Conservation (phyloP, 2,797 vertebrate genomes). For the Cetoscarus ocellatus region DNA sequence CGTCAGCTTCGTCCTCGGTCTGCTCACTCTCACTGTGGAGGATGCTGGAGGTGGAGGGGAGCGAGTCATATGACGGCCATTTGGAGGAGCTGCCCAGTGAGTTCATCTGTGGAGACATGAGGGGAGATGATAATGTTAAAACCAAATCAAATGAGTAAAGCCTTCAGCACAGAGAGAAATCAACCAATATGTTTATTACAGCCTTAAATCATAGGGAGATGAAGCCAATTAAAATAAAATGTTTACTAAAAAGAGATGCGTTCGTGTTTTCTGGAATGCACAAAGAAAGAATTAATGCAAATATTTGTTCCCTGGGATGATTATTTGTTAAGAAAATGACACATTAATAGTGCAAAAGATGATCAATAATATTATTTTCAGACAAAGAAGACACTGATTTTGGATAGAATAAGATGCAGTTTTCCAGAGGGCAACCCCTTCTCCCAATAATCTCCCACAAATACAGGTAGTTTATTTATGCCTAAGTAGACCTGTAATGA, state of each 20-base stretch:
- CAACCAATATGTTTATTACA: not conserved
- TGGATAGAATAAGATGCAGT: too few relatives aligned
- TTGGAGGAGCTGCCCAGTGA: constrained; percentile 74
- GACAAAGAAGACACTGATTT: not conserved
- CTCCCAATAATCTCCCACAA: too few relatives aligned
- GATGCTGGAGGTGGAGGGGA: constrained; percentile 71
- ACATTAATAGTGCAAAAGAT: not conserved
- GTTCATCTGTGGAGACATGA: constrained; percentile 74
- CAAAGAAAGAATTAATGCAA: not conserved
- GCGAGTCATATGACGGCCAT: constrained; percentile 77
- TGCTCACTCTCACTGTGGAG: constrained; percentile 79
- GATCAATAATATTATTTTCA: not conserved
- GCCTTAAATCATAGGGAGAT: not conserved
- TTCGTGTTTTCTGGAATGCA: not conserved
- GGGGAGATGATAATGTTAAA: not conserved
- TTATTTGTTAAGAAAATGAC: not conserved
- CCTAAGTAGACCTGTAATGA: too few relatives aligned
- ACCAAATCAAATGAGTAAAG: not conserved
- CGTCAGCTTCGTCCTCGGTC: constrained; percentile 79
- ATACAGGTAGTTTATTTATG: too few relatives aligned
- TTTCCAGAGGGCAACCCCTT: too few relatives aligned
- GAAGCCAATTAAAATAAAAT: not conserved
- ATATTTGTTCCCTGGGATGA: not conserved
- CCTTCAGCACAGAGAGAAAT: not conserved
- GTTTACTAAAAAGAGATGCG: not conserved